Evolutionary conservation across 2,888 invertebrate genomes (phyloP), one percentile per base, ranked within the genome.

Genomic region (Chrysolina oricalcia): DNA sequence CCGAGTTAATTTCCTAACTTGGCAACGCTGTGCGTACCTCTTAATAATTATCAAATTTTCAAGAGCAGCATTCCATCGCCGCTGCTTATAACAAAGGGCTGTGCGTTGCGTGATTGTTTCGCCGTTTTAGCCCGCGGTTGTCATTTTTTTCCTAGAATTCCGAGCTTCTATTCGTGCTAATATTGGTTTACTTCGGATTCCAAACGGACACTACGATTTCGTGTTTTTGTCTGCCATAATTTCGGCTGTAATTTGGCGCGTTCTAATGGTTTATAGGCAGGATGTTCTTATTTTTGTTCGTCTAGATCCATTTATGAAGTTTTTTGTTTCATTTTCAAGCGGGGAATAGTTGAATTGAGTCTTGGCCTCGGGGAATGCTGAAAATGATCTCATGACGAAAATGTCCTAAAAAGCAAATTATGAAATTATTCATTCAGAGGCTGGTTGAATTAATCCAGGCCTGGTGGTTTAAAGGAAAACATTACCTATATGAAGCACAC

Each of bases 51-150:
- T 71, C 72, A 70, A 72, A 72, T 68, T 66, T 72, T 75, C 46
- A 19, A 53, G 59, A 27, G 48, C 65, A 48, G 64, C 75, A 75
- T 76, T 71, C 71, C 53, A 48, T 17, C 67, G 70, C 62, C 70
- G 23, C 67, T 76, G 35, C 23, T 27, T 56, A 50, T 72, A 75
- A 72, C 72, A 75, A 75, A 72, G 70, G 75, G 50, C 69, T 50
- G 56, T 70, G 76, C 80, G 70, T 85, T 82, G 86, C 86, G 86
- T 86, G 86, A 85, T 83, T 82, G 82, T 83, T 84, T 80, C 80
- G 81, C 81, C 81, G 77, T 80, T 85, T 85, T 84, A 75, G 86
- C 86, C 86, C 79, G 83, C 81, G 86, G 86, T 85, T 85, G 85
- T 85, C 84, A 85, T 83, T 85, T 85, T 84, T 84, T 85, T 83